phyloP scores from a whole-genome alignment of 2,113 vertebrate species.

The Acrocephalus arundinaceus region DNA sequence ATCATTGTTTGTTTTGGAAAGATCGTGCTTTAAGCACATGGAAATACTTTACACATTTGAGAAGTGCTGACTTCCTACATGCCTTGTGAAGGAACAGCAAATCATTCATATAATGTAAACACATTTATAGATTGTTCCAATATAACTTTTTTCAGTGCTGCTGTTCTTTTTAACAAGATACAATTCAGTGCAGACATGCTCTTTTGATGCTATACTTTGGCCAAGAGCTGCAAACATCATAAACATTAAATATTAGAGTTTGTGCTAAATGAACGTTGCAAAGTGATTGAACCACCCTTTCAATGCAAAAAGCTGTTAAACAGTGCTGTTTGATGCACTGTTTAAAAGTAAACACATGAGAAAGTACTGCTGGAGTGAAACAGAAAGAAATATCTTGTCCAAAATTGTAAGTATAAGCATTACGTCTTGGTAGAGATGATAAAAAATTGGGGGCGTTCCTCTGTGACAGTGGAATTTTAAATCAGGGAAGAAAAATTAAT shows the following conservation, averaged over 20 bases:
- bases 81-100: conserved; percentile 72
- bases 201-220: conserved; percentile 40
- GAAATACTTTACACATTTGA: conserved; percentile 77
- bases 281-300: background rate
- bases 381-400: background rate
- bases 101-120: conserved; percentile 72
- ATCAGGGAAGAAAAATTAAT: background rate
- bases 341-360: conserved; percentile 9
- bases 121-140: conserved; percentile 68
- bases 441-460: background rate
- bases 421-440: background rate
- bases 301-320: background rate
- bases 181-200: background rate
- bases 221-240: conserved; percentile 10
- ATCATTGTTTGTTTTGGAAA: conserved; percentile 76
- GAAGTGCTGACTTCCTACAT: conserved; percentile 73
- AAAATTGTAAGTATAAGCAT: background rate
- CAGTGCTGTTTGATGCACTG: background rate
- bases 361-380: background rate
- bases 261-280: background rate
- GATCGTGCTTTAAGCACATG: conserved; percentile 74
- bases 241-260: background rate
- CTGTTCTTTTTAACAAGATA: conserved; percentile 53
- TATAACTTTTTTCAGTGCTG: conserved; percentile 56
- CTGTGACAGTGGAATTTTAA: background rate